Conservation (phyloP, 2,113 vertebrate genomes). For the Gymnarchus niloticus region DNA sequence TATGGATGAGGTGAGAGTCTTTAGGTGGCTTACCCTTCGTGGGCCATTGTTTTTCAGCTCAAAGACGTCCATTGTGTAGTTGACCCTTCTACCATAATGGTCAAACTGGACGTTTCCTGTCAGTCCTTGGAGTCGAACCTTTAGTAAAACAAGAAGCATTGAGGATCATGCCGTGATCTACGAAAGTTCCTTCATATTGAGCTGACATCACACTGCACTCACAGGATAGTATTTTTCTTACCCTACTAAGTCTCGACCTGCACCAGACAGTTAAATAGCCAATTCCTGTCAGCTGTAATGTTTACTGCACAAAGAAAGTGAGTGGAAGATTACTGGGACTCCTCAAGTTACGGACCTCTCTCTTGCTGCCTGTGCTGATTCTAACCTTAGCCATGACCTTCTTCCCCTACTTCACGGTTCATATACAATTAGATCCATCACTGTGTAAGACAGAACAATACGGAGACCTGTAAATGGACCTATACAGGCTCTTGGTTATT, state of each 20-base stretch:
- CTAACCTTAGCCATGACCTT: background rate
- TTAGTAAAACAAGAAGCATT: constrained; percentile 22
- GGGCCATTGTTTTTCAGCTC: constrained; percentile 93
- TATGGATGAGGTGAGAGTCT: background rate
- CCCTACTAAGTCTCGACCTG: background rate
- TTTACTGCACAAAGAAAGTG: background rate
- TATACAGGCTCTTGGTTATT: too few relatives aligned
- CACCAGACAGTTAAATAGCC: background rate
- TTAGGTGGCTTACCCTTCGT: constrained; percentile 68
- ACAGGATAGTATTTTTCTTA: background rate
- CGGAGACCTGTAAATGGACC: background rate
- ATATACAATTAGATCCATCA: background rate
- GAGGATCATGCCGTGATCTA: background rate
- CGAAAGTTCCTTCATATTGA: background rate
- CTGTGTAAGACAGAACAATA: background rate
- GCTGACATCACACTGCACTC: background rate
- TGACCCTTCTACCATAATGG: constrained; percentile 93
- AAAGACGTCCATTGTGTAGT: constrained; percentile 98
- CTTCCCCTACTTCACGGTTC: background rate
- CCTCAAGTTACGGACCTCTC: background rate
- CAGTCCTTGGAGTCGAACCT: constrained; percentile 95
- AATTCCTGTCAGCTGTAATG: background rate
- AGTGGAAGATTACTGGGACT: too few relatives aligned
- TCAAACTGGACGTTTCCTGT: constrained; percentile 98
- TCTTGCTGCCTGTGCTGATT: background rate